A percentile compares a stretch with the other conserved stretches of the same genome.
phyloP scores from a whole-genome alignment of 2,113 vertebrate genomes.

The Corapipo altera region DNA sequence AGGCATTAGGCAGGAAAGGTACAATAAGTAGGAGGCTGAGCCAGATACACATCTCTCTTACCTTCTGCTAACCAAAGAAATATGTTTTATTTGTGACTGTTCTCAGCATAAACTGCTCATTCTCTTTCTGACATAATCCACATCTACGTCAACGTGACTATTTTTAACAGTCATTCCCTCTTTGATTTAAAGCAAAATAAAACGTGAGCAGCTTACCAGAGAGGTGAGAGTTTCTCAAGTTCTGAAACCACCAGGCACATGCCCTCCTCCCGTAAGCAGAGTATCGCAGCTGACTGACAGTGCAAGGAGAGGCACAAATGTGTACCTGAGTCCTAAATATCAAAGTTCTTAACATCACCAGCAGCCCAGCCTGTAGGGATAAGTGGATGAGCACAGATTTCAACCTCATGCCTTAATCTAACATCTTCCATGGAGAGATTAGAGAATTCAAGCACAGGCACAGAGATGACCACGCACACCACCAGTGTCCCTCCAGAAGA shows the following conservation, averaged over 20 bases:
- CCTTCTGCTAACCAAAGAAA: background rate
- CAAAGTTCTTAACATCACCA: background rate
- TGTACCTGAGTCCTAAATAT: background rate
- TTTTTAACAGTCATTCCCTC: background rate
- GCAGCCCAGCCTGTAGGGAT: background rate
- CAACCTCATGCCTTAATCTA: background rate
- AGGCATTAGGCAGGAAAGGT: background rate
- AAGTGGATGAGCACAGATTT: background rate
- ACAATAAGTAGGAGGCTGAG: background rate
- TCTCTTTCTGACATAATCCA: background rate
- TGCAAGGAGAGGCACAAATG: background rate
- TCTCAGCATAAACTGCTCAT: background rate
- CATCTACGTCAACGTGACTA: background rate
- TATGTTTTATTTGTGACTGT: background rate
- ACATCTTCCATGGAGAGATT: background rate
- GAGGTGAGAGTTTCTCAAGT: background rate
- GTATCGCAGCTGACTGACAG: background rate
- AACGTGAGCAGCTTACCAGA: background rate
- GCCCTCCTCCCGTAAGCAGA: background rate
- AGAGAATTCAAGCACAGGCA: background rate
- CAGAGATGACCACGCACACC: background rate
- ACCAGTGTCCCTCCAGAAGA: background rate
- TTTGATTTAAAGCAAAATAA: slow-evolving; percentile 17
- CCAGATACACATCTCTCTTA: background rate
- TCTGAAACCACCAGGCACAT: background rate